Evolutionary conservation across 2,113 vertebrate species (phyloP).

Genomic region (Plecturocebus donacophilus): DNA sequence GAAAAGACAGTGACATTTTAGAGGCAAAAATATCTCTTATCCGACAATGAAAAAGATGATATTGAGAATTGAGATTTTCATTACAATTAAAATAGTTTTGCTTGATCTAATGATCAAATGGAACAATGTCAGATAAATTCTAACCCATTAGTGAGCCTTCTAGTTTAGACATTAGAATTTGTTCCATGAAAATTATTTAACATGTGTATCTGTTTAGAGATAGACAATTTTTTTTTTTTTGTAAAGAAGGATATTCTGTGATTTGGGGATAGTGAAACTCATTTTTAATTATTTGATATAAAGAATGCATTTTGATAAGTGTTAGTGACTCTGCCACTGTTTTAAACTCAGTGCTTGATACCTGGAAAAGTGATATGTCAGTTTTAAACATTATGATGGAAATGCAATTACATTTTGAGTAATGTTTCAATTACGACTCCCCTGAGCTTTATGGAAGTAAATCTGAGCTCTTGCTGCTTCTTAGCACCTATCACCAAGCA

Average conservation of each 20-base stretch:
- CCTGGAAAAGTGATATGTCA: slow-evolving; percentile 23
- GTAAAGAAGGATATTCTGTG: not conserved
- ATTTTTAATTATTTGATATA: slow-evolving; percentile 29
- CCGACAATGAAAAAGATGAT: not conserved
- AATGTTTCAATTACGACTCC: slow-evolving; percentile 42
- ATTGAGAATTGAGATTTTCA: not conserved
- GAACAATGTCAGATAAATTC: not conserved
- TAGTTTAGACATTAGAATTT: not conserved
- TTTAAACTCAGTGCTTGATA: not conserved
- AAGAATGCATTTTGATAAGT: slow-evolving; percentile 26
- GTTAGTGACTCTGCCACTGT: not conserved
- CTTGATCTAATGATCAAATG: not conserved
- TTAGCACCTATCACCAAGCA: not conserved
- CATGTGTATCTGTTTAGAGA: not conserved
- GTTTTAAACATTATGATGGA: slow-evolving; percentile 50
- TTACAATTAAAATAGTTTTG: slow-evolving; percentile 23
- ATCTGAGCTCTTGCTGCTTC: not conserved
- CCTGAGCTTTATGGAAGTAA: not conserved
- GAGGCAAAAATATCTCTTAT: slow-evolving; percentile 38
- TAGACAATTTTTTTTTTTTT: not conserved
- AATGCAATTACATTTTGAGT: slow-evolving; percentile 62
- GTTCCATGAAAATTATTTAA: not conserved
- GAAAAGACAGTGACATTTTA: not conserved
- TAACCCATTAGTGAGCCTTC: not conserved
- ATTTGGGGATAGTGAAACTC: not conserved